phyloP scores from a whole-genome alignment of 2,888 invertebrate species.

The Coelopa pilipes region DNA sequence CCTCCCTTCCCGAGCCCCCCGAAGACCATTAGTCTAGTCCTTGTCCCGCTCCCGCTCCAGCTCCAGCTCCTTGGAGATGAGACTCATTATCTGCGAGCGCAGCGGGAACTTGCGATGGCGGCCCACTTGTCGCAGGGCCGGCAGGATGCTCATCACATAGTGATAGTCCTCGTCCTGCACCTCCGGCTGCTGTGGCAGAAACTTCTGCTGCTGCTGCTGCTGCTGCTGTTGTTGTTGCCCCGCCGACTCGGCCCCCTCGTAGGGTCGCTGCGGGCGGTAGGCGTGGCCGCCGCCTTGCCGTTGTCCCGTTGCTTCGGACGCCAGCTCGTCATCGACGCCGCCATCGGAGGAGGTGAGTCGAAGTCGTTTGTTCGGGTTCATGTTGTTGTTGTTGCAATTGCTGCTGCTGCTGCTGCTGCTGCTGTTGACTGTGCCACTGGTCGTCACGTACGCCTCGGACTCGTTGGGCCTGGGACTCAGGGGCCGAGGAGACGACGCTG shows the following conservation, averaged over 20 bases:
- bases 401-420: not conserved
- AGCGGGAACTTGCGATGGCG: conserved; percentile 46
- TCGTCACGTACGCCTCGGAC: not conserved
- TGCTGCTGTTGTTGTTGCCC: not conserved
- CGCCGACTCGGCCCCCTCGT: not conserved
- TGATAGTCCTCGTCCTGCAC: conserved; percentile 51
- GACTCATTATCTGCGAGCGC: conserved; percentile 45
- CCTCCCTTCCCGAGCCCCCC: too few species aligned
- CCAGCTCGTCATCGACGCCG: too few species aligned
- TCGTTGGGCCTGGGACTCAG: not conserved
- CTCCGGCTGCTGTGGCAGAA: not conserved
- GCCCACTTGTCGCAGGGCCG: conserved; percentile 46
- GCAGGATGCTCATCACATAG: conserved; percentile 52
- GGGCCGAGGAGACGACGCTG: too few species aligned
- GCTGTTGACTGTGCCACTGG: not conserved
- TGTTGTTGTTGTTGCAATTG: not conserved
- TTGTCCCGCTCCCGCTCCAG: too few species aligned
- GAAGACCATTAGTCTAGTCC: too few species aligned
- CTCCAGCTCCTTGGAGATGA: conserved; percentile 42
- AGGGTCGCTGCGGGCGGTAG: not conserved
- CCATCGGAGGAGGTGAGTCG: not conserved
- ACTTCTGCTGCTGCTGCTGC: not conserved
- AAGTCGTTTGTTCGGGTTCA: too few species aligned
- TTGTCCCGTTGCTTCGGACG: too few species aligned
- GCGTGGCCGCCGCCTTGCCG: too few species aligned